A percentile compares a stretch with the other conserved stretches of the same genome.
phyloP scores from a whole-genome alignment of 1,140 invertebrate genomes.

The Acromyrmex heyeri region DNA sequence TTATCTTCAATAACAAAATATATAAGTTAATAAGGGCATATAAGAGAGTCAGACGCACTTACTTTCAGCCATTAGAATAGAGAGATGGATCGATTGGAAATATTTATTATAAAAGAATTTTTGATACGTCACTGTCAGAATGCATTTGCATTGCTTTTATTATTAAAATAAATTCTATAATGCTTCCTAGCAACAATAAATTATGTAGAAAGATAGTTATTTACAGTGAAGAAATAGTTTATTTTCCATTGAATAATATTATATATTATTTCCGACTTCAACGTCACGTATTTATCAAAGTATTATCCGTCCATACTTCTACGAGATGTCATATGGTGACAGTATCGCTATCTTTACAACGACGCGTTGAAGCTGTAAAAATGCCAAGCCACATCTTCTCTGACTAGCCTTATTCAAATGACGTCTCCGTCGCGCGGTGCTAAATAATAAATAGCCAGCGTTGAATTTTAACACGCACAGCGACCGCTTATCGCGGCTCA shows the following conservation, averaged over 20 bases:
- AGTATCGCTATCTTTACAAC: conserved; percentile 29
- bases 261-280: conserved; percentile 6
- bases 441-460: conserved; percentile 55
- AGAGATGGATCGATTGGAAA: not conserved
- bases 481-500: conserved; percentile 27
- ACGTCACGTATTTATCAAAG: not conserved
- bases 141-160: too few relatives aligned
- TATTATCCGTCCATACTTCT: not conserved
- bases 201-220: too few relatives aligned
- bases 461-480: conserved; percentile 51
- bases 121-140: not conserved
- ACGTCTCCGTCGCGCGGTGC: conserved; percentile 17
- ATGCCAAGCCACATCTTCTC: conserved; percentile 8
- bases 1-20: not conserved
- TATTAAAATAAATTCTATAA: not conserved
- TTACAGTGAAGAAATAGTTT: not conserved
- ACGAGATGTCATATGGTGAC: not conserved
- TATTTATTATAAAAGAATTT: not conserved
- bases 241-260: not conserved
- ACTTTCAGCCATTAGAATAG: not conserved
- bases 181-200: not conserved
- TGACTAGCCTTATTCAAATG: conserved; percentile 56
- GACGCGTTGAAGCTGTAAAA: conserved; percentile 39
- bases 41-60: too few relatives aligned
- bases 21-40: too few relatives aligned